phyloP scores from a whole-genome alignment of 64 coral and sea anemone species.

The Orbicella faveolata region DNA sequence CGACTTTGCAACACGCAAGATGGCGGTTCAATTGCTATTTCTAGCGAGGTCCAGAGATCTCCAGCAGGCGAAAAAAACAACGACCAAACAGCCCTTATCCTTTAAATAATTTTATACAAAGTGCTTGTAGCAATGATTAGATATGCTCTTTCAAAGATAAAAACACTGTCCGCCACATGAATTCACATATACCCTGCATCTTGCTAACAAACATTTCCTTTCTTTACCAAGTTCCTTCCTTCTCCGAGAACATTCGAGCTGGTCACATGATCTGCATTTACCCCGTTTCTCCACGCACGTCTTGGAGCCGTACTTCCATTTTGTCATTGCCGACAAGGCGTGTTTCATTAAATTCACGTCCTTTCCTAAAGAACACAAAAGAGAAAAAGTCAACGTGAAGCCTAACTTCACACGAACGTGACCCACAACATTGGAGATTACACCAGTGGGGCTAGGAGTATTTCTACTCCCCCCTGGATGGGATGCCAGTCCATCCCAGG shows the following conservation, averaged over 20 bases:
- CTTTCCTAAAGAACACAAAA: constrained; percentile 9
- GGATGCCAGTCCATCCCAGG: too few relatives aligned
- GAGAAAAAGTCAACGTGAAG: neutral
- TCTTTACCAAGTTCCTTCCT: neutral
- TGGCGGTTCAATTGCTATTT: too few relatives aligned
- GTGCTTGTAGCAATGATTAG: too few relatives aligned
- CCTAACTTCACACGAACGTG: neutral
- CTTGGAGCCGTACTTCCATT: neutral
- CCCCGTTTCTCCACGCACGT: neutral
- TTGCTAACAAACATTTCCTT: neutral
- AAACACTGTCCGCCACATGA: too few relatives aligned
- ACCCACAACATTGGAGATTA: neutral
- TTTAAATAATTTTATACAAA: too few relatives aligned
- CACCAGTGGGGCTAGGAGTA: too few relatives aligned
- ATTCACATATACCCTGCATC: neutral
- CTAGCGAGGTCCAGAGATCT: too few relatives aligned
- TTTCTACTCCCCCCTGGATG: too few relatives aligned
- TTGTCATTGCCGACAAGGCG: neutral
- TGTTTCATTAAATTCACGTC: neutral
- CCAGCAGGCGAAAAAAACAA: too few relatives aligned
- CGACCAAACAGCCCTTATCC: too few relatives aligned
- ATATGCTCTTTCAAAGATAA: too few relatives aligned
- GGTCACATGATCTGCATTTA: neutral
- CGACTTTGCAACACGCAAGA: too few relatives aligned
- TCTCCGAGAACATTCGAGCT: neutral